These are phyloP conservation scores for Danio kyathit DNA, from an alignment of 2,797 vertebrate genomes.

Conservation along the genomic window DNA sequence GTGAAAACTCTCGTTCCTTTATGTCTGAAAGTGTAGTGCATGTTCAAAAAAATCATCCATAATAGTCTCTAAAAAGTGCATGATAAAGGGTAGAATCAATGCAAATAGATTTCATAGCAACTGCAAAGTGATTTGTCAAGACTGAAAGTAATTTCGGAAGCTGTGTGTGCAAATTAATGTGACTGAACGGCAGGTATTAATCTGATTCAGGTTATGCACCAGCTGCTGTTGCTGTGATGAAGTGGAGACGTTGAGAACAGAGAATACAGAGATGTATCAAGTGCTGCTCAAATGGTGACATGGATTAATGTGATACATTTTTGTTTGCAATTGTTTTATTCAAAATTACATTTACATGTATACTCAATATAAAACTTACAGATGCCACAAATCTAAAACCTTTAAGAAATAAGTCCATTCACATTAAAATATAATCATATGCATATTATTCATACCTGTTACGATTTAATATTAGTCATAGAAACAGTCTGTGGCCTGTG, in stretches of 20 bases:
- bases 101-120: conserved; percentile 4
- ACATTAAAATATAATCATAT: too few species aligned
- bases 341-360: not conserved
- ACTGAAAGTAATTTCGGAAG: not conserved
- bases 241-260: not conserved
- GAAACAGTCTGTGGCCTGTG: too few species aligned
- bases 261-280: not conserved
- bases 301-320: not conserved
- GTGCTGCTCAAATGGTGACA: not conserved
- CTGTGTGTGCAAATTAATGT: not conserved
- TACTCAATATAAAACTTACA: too few species aligned
- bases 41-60: too few species aligned
- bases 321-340: not conserved
- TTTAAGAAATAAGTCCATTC: too few species aligned
- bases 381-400: too few species aligned
- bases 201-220: not conserved
- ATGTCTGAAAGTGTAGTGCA: too few species aligned
- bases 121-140: not conserved
- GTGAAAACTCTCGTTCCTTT: too few species aligned
- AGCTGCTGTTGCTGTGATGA: not conserved
- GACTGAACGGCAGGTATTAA: conserved; percentile 13
- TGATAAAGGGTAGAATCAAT: not conserved
- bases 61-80: not conserved
- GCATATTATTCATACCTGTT: too few species aligned
- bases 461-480: too few species aligned